Evolutionary conservation across 2,888 invertebrate species (phyloP).

Genomic region (Oconnorella tubifera): DNA sequence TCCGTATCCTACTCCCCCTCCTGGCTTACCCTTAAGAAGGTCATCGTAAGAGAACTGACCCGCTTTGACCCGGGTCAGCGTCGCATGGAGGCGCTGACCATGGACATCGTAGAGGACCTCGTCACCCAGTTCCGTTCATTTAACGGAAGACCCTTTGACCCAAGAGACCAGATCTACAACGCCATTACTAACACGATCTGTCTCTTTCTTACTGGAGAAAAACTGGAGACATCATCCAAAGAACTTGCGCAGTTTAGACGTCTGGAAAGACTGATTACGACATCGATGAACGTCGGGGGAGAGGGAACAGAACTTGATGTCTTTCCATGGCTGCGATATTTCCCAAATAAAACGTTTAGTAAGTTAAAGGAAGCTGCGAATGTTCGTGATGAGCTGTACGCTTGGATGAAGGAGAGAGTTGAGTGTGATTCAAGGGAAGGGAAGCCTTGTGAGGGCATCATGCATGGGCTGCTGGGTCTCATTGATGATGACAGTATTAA

Average conservation of each 20-base stretch:
- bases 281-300: constrained; percentile 26
- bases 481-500: background rate
- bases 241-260: constrained; percentile 14
- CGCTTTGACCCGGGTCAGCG: constrained; percentile 20
- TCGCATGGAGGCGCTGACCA: constrained; percentile 19
- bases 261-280: constrained; percentile 17
- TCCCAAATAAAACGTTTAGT: constrained; percentile 34
- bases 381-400: constrained; percentile 36
- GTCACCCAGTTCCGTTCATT: constrained; percentile 3
- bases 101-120: constrained; percentile 18
- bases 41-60: constrained; percentile 19
- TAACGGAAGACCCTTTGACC: constrained; percentile 8
- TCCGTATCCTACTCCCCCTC: constrained; percentile 19
- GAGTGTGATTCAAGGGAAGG: constrained; percentile 8
- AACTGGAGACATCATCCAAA: constrained; percentile 9
- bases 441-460: constrained; percentile 8
- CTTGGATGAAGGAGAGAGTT: constrained; percentile 18
- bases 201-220: constrained; percentile 22
- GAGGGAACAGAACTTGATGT: constrained; percentile 40
- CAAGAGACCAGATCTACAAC: constrained; percentile 14
- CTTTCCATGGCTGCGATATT: constrained; percentile 41
- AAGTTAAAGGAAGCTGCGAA: constrained; percentile 38
- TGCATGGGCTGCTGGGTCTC: constrained; percentile 17
- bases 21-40: constrained; percentile 19
- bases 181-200: constrained; percentile 20